These are phyloP conservation scores for Psylliodes chrysocephalus DNA, from an alignment of 2,888 invertebrate genomes.

Conservation along the genomic window DNA sequence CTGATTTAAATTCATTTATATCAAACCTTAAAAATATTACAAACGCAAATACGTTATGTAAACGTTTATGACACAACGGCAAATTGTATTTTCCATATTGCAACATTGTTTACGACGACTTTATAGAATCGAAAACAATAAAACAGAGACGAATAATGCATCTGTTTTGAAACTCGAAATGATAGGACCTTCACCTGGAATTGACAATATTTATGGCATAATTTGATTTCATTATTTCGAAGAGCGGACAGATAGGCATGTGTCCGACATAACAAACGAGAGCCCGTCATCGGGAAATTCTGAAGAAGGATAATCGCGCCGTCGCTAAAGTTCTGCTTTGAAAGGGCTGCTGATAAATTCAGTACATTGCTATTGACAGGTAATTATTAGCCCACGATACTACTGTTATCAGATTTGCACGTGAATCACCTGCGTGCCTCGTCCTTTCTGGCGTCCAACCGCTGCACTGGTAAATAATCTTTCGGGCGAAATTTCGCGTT, in stretches of 20 bases:
- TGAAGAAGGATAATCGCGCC: slow-evolving; percentile 46
- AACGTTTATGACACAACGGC: too few relatives aligned
- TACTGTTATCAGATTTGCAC: slow-evolving; percentile 55
- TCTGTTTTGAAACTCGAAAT: slow-evolving; percentile 36
- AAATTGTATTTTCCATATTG: too few relatives aligned
- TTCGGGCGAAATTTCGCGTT: slow-evolving; percentile 13
- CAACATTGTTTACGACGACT: too few relatives aligned
- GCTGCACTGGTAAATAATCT: slow-evolving; percentile 15
- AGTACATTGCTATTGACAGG: slow-evolving; percentile 56
- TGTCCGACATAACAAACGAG: slow-evolving; percentile 46
- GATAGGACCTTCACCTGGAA: slow-evolving; percentile 44
- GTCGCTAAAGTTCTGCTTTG: slow-evolving; percentile 34
- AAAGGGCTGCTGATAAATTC: slow-evolving; percentile 46
- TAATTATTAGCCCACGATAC: slow-evolving; percentile 56
- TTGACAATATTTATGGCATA: slow-evolving; percentile 51
- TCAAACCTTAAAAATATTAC: too few relatives aligned
- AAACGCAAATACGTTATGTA: too few relatives aligned
- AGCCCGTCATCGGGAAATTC: slow-evolving; percentile 36
- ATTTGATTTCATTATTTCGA: slow-evolving; percentile 49
- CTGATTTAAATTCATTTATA: too few relatives aligned
- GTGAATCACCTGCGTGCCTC: slow-evolving; percentile 48
- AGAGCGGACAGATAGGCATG: slow-evolving; percentile 48
- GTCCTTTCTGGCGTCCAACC: neutral
- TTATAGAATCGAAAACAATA: too few relatives aligned
- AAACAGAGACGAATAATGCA: slow-evolving; percentile 11